Evolutionary conservation across 2,888 invertebrate species (phyloP).

Genomic region (Melikaiella ostensackeni): DNA sequence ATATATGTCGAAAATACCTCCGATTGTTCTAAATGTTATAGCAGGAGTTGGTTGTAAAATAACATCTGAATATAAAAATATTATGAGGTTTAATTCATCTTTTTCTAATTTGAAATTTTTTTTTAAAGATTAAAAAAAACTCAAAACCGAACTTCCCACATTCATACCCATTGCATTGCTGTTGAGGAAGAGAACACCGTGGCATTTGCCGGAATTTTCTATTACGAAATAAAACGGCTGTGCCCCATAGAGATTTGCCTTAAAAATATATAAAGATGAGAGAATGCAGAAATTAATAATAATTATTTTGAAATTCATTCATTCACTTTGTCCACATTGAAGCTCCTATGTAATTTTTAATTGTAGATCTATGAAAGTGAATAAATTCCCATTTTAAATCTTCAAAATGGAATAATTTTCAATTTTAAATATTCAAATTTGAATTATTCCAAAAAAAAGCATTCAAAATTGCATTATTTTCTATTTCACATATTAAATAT

Average conservation of each 20-base stretch:
- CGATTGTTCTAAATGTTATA: constrained; percentile 89
- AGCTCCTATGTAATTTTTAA: no score
- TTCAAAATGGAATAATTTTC: no score
- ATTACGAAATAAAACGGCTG: constrained; percentile 90
- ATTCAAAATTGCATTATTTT: no score
- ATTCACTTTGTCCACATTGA: no score
- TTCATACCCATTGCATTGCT: constrained; percentile 90
- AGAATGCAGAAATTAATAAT: background rate
- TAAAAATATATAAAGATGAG: constrained; percentile 50
- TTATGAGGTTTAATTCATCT: background rate
- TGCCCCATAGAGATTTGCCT: constrained; percentile 88
- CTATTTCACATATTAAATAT: no score
- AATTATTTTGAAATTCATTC: no score
- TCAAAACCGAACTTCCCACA: background rate
- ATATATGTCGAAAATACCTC: constrained; percentile 89
- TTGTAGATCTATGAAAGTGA: no score
- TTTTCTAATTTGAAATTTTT: constrained; percentile 7
- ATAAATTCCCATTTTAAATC: no score
- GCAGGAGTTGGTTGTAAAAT: constrained; percentile 89
- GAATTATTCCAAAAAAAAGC: no score
- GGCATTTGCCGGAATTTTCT: constrained; percentile 84
- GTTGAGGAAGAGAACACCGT: constrained; percentile 89
- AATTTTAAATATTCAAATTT: no score
- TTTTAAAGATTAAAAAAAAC: constrained; percentile 1
- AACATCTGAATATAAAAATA: constrained; percentile 81